Evolutionary conservation across 1,140 invertebrate genomes (phyloP), one percentile per base, ranked within the genome.

Genomic region (Nilaparvata lugens): DNA sequence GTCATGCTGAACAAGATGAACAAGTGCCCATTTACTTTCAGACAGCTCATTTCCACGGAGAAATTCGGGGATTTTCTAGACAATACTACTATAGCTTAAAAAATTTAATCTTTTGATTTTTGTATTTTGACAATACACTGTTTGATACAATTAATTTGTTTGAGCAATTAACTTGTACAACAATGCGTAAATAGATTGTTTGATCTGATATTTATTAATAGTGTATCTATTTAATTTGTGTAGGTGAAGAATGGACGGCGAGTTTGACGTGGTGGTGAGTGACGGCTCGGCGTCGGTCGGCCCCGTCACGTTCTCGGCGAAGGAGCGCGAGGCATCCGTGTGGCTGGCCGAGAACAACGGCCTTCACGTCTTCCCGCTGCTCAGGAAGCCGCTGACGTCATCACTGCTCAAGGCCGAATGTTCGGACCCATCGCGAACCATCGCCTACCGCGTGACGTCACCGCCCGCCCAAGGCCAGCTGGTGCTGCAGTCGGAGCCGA

Each of bases 321-420:
- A 80, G 24, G 86, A 90, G 0, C 84, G 86, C 68, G 82, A 86
- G 5, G 83, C 95, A 2, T 76, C 81, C 28, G 73, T 96, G 0
- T 76, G 80, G 28, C 64, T 93, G 2, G 71, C 78, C 2, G 78
- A 76, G 14, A 91, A 90, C 71, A 75, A 83, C 31, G 79, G 80
- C 1, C 71, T 96, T 0, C 82, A 88, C 58, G 88, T 95, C 0
- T 95, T 95, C 68, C 94, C 94, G 0, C 76, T 92, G 13, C 84
- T 87, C 66, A 80, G 82, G 70, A 91, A 87, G 74, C 81, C 85
- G 40, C 83, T 97, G 38, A 80, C 81, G 19, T 65, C 68, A 16
- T 75, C 77, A 4, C 78, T 90, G 62, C 73, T 97, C 5, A 75
- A 85, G 64, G 82, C 85, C 4, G 81, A 78, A 54, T 91, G 90